Evolutionary conservation across 2,888 invertebrate species (phyloP), one percentile per base, ranked within the genome.

Genomic region (Hedya salicella): DNA sequence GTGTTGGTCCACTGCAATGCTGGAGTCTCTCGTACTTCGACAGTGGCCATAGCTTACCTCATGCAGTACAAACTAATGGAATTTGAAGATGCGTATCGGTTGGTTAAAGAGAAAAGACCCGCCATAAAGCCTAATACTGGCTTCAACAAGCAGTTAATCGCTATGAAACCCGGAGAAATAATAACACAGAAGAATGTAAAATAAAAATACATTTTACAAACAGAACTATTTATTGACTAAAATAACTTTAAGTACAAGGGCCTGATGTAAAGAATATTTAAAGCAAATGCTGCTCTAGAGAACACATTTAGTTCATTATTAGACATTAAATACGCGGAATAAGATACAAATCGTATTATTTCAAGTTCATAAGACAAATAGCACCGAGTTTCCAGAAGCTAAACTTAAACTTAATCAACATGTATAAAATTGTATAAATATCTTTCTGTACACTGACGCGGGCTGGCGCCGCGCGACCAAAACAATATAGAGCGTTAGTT

Each of bases 1-100:
- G 91, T 97, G 57, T 90, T 97, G 70, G 94, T 98, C 1, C 98
- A 98, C 86, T 98, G 98, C 80, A 98, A 98, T 85, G 98, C 98
- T 0, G 98, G 98, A 0, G 95, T 98, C 0, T 98, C 98, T 0
- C 93, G 98, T 9, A 96, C 98, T 2, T 94, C 97, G 0, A 93
- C 95, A 68, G 91, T 98, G 19, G 94, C 95, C 0, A 96, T 98
- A 60, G 96, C 95, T 6, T 98, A 96, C 86, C 88, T 98, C 60
- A 98, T 98, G 92, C 87, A 93, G 30, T 87, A 88, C 61, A 81
- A 93, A 30, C 80, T 81, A 5, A 92, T 95, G 86, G 74, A 77
- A 21, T 97, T 94, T 82, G 85, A 93, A 4, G 91, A 94, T 13
- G 97, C 97, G 0, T 95, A 94, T 71, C 80, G 91, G 50, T 83